phyloP scores from a whole-genome alignment of 2,888 invertebrate species.

The Oligia fasciuncula region DNA sequence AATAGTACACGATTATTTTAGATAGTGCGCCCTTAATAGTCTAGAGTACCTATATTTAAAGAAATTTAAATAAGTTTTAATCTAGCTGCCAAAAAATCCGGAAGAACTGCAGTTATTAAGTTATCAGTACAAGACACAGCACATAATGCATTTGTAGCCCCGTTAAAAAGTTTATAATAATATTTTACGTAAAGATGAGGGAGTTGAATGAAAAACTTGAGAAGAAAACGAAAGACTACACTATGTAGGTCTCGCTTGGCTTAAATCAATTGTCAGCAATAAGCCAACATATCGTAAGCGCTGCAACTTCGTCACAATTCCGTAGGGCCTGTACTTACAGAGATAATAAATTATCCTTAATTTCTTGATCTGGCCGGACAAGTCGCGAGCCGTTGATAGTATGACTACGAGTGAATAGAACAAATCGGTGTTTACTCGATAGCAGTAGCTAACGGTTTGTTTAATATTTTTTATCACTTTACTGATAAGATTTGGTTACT shows the following conservation, averaged over 20 bases:
- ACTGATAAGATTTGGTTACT: constrained; percentile 53
- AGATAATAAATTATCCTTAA: constrained; percentile 27
- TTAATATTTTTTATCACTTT: constrained; percentile 54
- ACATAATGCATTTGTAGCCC: too few relatives aligned
- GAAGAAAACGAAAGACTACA: not conserved
- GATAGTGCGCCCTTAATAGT: not conserved
- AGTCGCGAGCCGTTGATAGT: constrained; percentile 26
- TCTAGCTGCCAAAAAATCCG: not conserved
- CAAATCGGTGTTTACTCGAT: not conserved
- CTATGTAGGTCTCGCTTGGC: not conserved
- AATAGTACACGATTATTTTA: not conserved
- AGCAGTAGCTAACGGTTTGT: constrained; percentile 39
- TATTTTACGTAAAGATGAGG: not conserved
- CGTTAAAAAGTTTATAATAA: too few relatives aligned
- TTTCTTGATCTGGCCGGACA: constrained; percentile 23
- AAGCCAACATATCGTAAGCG: constrained; percentile 16
- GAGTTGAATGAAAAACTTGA: not conserved
- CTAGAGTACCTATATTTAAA: too few relatives aligned
- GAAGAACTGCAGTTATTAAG: not conserved
- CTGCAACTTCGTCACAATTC: constrained; percentile 23
- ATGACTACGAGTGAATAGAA: constrained; percentile 35
- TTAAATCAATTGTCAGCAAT: constrained; percentile 3
- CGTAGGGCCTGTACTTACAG: constrained; percentile 38
- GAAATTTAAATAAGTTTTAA: not conserved
- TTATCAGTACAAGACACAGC: not conserved